phyloP scores from a whole-genome alignment of 2,113 vertebrate genomes.

The Megaptera novaeangliae region DNA sequence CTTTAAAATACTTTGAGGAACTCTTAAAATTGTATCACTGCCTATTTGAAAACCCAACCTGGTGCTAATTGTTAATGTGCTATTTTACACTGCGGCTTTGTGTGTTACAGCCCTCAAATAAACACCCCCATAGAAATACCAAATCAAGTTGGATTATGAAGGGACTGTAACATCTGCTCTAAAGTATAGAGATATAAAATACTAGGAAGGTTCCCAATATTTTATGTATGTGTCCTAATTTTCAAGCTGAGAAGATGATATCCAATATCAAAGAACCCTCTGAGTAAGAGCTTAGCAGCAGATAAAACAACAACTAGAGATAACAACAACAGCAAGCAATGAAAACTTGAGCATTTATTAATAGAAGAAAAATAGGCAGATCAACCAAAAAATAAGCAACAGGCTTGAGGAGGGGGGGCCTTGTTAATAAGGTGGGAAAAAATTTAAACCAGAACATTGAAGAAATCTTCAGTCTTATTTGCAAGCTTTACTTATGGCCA shows the following conservation, averaged over 20 bases:
- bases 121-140: not conserved
- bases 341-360: not conserved
- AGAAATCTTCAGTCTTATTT: not conserved
- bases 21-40: slow-evolving; percentile 57
- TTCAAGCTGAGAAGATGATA: not conserved
- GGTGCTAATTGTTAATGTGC: slow-evolving; percentile 45
- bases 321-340: not conserved
- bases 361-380: not conserved
- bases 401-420: not conserved
- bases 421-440: not conserved
- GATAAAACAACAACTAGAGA: not conserved
- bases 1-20: slow-evolving; percentile 54
- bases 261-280: not conserved
- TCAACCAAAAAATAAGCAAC: not conserved
- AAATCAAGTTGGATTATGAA: not conserved
- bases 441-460: not conserved
- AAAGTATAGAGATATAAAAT: not conserved
- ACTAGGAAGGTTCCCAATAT: not conserved
- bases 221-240: not conserved
- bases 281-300: not conserved
- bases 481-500: not conserved
- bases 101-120: slow-evolving; percentile 32
- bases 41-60: slow-evolving; percentile 41
- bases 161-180: not conserved
- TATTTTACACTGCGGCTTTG: not conserved